Evolutionary conservation across 2,113 vertebrate genomes (phyloP), one percentile per base, ranked within the genome.

Genomic region (Myanophis thanlyinensis): DNA sequence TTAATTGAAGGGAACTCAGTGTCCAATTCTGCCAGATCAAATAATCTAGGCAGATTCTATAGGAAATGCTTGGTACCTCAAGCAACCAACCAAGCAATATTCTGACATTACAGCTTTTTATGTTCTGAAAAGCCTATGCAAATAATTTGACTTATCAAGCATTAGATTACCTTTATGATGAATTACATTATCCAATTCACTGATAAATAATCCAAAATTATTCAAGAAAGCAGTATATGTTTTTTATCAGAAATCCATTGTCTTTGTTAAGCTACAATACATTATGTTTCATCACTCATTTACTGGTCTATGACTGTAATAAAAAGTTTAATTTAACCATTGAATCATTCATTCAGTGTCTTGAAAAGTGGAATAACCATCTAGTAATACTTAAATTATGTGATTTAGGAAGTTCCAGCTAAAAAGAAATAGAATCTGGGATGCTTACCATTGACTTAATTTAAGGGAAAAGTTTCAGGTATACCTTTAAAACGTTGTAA

Each of bases 401-500:
- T 35, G 15, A n/a, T 27, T n/a, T 73, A 90, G 30, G 67, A 30
- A 86, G 80, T 5, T 46, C 51, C 23, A 22, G 53, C 18, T 54
- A 46, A 47, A 91, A 86, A 91, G 10, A 62, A 47, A 59, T 35
- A 59, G 47, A 73, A 20, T 18, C 85, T 87, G n/a, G 30, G 22
- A 1, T 62, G 46, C 59, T 67, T n/a, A n/a, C 4, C 59, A 5
- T 13, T 67, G 30, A 67, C 4, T 7, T 48, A 25, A 86, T 92
- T 95, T 67, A 93, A 27, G n/a, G 47, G 62, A 91, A 91, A 91
- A 3, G 52, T 93, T 95, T 94, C 90, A 95, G 62, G 5, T 46
- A 48, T 30, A 11, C 0, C 85, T 95, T 94, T 3, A 86, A 40
- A 94, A n/a, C 0, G 56, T 12, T 90, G 11, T 23, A 47, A 95